Conservation (phyloP, 2,797 vertebrate species). For the Halcyon leucocephala region DNA sequence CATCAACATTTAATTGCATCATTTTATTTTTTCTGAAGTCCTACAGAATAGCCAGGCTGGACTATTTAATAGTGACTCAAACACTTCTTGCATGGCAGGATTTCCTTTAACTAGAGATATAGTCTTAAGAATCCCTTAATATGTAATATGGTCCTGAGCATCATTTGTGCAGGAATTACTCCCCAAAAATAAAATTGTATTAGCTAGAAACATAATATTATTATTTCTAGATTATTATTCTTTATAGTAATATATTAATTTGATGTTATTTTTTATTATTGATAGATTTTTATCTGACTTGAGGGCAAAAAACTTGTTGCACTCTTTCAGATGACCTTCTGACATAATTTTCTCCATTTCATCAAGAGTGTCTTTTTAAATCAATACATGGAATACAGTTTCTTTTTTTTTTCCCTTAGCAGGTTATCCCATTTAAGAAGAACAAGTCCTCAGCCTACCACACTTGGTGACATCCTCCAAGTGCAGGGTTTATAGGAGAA, state of each 20-base stretch:
- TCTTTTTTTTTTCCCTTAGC: neutral
- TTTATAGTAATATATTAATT: too few species aligned
- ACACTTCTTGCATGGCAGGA: neutral
- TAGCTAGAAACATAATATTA: neutral
- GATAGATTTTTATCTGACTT: neutral
- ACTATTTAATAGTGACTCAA: neutral
- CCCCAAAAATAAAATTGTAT: neutral
- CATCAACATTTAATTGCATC: neutral
- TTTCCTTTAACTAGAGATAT: neutral
- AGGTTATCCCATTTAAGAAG: neutral
- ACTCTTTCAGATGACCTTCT: neutral
- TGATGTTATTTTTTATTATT: too few species aligned
- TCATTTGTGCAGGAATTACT: neutral
- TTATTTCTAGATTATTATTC: too few species aligned
- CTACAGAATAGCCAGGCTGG: neutral
- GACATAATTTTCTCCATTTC: neutral
- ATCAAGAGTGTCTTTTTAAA: neutral
- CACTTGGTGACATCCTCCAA: neutral
- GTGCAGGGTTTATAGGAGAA: neutral
- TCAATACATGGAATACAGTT: neutral
- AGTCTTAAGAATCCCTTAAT: neutral
- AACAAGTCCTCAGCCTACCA: neutral
- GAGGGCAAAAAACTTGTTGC: neutral
- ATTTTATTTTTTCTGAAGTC: neutral
- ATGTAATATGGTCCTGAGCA: neutral